Evolutionary conservation across 2,797 vertebrate genomes (phyloP).

Genomic region (Sarcoramphus papa): DNA sequence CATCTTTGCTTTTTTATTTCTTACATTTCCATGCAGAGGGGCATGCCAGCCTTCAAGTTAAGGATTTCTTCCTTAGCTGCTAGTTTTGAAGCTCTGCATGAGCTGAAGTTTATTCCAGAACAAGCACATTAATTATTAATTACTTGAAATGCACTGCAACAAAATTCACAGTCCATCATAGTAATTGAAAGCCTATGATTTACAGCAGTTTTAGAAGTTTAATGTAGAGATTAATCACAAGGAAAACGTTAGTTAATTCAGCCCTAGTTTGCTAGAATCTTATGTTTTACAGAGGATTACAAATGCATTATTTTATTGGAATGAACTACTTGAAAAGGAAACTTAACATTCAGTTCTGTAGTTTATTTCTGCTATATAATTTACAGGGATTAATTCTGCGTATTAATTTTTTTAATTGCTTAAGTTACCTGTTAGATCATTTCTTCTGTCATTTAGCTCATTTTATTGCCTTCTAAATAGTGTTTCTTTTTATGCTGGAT

Average conservation of each 20-base stretch:
- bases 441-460: not conserved
- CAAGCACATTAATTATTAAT: not conserved
- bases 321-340: not conserved
- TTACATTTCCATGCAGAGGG: not conserved
- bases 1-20: not conserved
- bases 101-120: not conserved
- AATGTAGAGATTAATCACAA: not conserved
- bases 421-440: not conserved
- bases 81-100: not conserved
- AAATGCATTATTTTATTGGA: not conserved
- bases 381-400: not conserved
- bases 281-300: not conserved
- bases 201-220: not conserved
- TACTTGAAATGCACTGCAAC: not conserved
- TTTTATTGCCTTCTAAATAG: not conserved
- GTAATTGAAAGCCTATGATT: not conserved
- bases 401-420: not conserved
- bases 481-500: not conserved
- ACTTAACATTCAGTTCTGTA: not conserved
- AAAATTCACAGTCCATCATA: not conserved
- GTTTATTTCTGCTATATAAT: not conserved
- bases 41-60: not conserved
- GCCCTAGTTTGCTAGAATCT: not conserved
- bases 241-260: not conserved
- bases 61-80: not conserved